Conservation (phyloP, 2,888 invertebrate genomes). For the Cosmopolites sordidus region DNA sequence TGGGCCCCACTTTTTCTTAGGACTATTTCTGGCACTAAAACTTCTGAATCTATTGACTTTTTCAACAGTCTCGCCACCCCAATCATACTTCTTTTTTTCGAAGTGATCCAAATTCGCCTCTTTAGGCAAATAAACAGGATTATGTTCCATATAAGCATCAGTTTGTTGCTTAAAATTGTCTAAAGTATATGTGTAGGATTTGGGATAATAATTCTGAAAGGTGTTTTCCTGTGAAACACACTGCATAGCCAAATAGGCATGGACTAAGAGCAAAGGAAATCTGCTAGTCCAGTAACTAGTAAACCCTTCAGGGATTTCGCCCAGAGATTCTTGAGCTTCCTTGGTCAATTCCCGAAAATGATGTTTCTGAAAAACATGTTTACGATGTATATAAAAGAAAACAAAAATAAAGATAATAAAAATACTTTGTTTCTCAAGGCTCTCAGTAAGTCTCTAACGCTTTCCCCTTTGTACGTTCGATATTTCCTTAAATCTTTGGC, state of each 20-base stretch:
- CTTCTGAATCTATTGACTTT: constrained; percentile 3
- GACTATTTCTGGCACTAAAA: constrained; percentile 18
- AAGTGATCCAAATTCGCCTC: constrained; percentile 23
- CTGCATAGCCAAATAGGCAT: constrained; percentile 80
- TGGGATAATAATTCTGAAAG: constrained; percentile 63
- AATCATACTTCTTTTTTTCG: constrained; percentile 14
- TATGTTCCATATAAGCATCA: constrained; percentile 23
- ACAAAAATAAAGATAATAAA: constrained; percentile 2
- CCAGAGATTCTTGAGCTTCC: constrained; percentile 77
- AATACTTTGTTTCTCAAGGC: constrained; percentile 92
- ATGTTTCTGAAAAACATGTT: constrained; percentile 87
- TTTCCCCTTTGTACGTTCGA: constrained; percentile 84
- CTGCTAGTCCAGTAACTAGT: constrained; percentile 83
- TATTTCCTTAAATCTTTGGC: constrained; percentile 89
- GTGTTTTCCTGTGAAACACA: constrained; percentile 63
- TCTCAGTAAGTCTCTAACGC: constrained; percentile 84
- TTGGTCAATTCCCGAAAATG: constrained; percentile 87
- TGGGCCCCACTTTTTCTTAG: constrained; percentile 18
- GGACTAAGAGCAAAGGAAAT: constrained; percentile 83
- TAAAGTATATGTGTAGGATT: constrained; percentile 47
- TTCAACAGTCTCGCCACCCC: constrained; percentile 9
- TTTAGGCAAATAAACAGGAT: constrained; percentile 26
- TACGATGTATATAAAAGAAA: constrained; percentile 65
- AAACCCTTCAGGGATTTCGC: constrained; percentile 83
- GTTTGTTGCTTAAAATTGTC: constrained; percentile 31